Base-by-base conservation (phyloP, 2,113 vertebrate genomes). In the Rhinichthys klamathensis region DNA sequence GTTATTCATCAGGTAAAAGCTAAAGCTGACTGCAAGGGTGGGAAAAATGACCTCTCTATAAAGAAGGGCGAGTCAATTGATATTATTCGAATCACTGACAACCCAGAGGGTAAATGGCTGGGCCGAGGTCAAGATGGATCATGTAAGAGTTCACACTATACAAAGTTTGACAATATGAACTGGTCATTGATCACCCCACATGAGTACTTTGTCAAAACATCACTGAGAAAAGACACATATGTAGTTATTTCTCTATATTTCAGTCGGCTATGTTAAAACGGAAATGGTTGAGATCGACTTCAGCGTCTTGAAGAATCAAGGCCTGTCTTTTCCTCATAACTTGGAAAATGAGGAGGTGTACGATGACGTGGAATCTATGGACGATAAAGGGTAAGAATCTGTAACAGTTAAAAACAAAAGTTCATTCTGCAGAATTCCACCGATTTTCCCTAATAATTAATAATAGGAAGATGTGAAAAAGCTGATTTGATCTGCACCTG, bases 251-350 rank as follows among this genome's bases (percentile, higher is more conserved):
- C 44, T 46, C 32, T 80, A 13, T 46, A n/a, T 87, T 85, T 73
- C 90, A 99, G 98, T 95, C 88, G 98, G 98, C 35, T 99, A 98
- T 49, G 95, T 99, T 74, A 99, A 98, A 93, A 98, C 95, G 8
- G 94, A 95, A 0, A 92, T 95, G 1, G 96, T 98, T 79, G 92
- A 96, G 81, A 96, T 98, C n/a, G 96, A 98, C 86, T 97, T 97
- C 23, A 94, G 97, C 88, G 92, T 92, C 4, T 90, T 98, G 89
- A 97, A 96, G 73, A 94, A 88, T 13, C 83, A 56, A 18, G 41
- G 85, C 3, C 21, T 82, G 10, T 61, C 92, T 2, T 12, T 67
- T 0, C 21, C 74, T 25, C 83, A 58, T 44, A 2, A 74, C 65
- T 80, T 89, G 27, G 87, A 91, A 0, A 90, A 87, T 13, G 96